Base-by-base conservation (phyloP, 1,140 invertebrate genomes). In the Scaptomyza hsui region DNA sequence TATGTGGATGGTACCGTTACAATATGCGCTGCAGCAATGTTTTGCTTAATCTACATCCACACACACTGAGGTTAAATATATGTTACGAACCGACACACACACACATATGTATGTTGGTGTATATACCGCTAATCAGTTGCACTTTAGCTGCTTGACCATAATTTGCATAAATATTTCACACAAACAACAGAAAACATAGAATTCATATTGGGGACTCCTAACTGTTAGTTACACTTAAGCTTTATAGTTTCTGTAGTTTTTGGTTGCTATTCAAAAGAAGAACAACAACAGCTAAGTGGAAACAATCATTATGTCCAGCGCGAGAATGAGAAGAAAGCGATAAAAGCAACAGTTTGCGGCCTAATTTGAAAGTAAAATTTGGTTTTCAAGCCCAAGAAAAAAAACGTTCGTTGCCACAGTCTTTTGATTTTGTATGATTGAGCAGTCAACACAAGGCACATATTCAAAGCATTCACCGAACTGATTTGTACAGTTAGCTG, bases 281-380 rank as follows among this genome's bases (percentile, higher is more conserved):
- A 77, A 78, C 77, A 80, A 59, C 57, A 70, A 68, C 48, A 62
- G 12, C 70, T 47, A 65, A 51, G 59, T 47, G 52, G 55, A 49
- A 55, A 75, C 60, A 68, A 79, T 70, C 73, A 86, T 81, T 81
- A 86, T 85, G 77, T 71, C 35, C 44, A 18, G 18, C 41, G 52
- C 72, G 52, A 81, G 81, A 81, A 81, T 81, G 78, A 77, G 81
- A 86, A 88, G 78, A 86, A 88, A 86, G 82, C 82, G 82, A 86
- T 86, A 86, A 86, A 88, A 86, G 81, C 81, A 86, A 86, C 81
- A 86, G 81, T 83, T 72, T 86, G 82, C 82, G 82, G 82, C 82
- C 82, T 86, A 86, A 86, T 86, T 86, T 86, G 82, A 86, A 86
- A 86, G 82, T 86, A 86, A 86, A 86, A 86, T 86, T 86, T 86